These are phyloP conservation scores for Cantharis rufa DNA, from an alignment of 2,888 invertebrate species.

Conservation along the genomic window DNA sequence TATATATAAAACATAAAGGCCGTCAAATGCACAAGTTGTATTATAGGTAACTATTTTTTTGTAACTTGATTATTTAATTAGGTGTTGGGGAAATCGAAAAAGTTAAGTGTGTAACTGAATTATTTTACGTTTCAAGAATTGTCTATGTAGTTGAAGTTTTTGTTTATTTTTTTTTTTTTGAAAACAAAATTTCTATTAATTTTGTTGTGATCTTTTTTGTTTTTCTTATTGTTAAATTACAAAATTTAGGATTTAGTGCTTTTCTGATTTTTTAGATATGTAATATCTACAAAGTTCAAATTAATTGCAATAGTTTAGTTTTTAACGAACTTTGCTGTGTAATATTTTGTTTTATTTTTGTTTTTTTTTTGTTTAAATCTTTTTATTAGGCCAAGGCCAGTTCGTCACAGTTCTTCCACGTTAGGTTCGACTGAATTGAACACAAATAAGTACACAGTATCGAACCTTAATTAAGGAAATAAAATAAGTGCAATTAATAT, in stretches of 20 bases:
- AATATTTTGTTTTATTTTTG: constrained; percentile 35
- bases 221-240: constrained; percentile 24
- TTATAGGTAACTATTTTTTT: constrained; percentile 27
- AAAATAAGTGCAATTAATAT: constrained; percentile 56
- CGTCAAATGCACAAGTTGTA: constrained; percentile 32
- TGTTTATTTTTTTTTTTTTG: constrained; percentile 9
- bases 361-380: constrained; percentile 48
- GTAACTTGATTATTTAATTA: constrained; percentile 21
- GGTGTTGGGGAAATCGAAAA: constrained; percentile 28
- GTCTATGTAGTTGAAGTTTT: constrained; percentile 11
- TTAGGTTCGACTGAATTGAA: constrained; percentile 32
- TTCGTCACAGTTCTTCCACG: constrained; percentile 56
- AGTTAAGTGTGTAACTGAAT: constrained; percentile 25
- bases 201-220: constrained; percentile 17
- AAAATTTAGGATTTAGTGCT: constrained; percentile 6
- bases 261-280: constrained; percentile 28
- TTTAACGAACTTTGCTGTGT: constrained; percentile 26
- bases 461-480: constrained; percentile 41
- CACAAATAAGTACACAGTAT: constrained; percentile 19
- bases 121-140: constrained; percentile 2
- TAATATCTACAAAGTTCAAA: constrained; percentile 30
- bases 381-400: constrained; percentile 55
- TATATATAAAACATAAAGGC: constrained; percentile 33
- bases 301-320: constrained; percentile 28
- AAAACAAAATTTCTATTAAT: constrained; percentile 6